A percentile compares a stretch with the other conserved stretches of the same genome.
phyloP scores from a whole-genome alignment of 2,797 vertebrate genomes.

The Cirrhinus mrigala region DNA sequence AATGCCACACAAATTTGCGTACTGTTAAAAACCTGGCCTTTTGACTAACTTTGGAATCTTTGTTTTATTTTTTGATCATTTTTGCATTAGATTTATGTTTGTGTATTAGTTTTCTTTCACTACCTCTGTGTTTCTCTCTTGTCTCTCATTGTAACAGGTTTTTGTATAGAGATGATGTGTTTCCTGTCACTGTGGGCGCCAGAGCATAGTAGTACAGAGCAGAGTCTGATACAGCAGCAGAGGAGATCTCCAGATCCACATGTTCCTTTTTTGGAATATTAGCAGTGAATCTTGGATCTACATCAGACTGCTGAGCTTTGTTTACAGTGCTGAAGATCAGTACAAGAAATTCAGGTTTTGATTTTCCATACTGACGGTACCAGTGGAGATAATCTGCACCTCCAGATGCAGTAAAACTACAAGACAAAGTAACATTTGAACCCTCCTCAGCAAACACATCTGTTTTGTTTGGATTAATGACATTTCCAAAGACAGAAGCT shows the following conservation, averaged over 20 bases:
- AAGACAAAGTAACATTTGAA: neutral
- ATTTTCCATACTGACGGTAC: neutral
- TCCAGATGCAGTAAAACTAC: neutral
- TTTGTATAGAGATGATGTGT: neutral
- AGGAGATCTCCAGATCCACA: neutral
- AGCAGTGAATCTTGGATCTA: neutral
- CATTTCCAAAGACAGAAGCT: neutral
- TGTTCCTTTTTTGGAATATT: neutral
- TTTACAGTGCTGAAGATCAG: neutral
- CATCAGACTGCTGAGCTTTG: fast-evolving
- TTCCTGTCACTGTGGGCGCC: neutral
- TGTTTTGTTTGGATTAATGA: constrained; percentile 3
- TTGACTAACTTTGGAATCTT: no score
- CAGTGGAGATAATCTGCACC: neutral
- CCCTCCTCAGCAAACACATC: neutral
- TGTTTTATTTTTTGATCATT: no score
- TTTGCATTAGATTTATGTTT: no score
- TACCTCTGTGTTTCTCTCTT: neutral
- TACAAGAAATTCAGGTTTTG: constrained; percentile 23
- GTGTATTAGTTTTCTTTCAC: no score
- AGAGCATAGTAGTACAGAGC: constrained; percentile 10
- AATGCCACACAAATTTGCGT: no score
- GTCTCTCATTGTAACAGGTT: neutral
- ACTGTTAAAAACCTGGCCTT: no score
- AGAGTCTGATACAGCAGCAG: constrained; percentile 5